Percentiles rank a stretch among this genome's conserved stretches.
Conservation (phyloP, 2,888 invertebrate species). For the Psylliodes chrysocephalus region DNA sequence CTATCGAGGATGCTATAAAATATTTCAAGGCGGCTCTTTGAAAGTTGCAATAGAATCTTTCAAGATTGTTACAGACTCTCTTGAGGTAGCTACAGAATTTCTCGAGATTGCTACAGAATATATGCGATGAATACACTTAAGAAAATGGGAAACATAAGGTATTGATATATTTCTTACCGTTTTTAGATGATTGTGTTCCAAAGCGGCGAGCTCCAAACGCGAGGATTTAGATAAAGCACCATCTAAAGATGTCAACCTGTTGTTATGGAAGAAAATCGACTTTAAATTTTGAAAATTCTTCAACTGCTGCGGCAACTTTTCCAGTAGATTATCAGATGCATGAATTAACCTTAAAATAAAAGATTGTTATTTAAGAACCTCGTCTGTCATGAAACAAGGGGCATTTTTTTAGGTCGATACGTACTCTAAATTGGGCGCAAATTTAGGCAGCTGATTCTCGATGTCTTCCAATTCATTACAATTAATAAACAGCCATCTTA, state of each 20-base stretch:
- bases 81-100: too few relatives aligned
- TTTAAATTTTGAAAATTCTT: slow-evolving; percentile 76
- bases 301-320: slow-evolving; percentile 77
- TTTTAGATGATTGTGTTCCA: slow-evolving; percentile 80
- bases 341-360: slow-evolving; percentile 68
- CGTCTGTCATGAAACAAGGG: too few relatives aligned
- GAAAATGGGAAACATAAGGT: too few relatives aligned
- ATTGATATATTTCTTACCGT: slow-evolving; percentile 69
- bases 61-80: too few relatives aligned
- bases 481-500: slow-evolving; percentile 84
- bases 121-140: too few relatives aligned
- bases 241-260: slow-evolving; percentile 76
- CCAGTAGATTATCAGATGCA: slow-evolving; percentile 78
- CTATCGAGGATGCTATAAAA: too few relatives aligned
- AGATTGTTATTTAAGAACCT: too few relatives aligned
- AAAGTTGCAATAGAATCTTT: too few relatives aligned
- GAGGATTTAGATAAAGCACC: slow-evolving; percentile 77
- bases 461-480: slow-evolving; percentile 78
- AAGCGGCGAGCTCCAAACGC: slow-evolving; percentile 73
- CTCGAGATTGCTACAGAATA: too few relatives aligned
- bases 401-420: too few relatives aligned
- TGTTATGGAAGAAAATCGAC: slow-evolving; percentile 77
- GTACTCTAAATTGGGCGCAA: slow-evolving; percentile 74
- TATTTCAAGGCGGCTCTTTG: too few relatives aligned
- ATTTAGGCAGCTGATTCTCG: slow-evolving; percentile 79